Evolutionary conservation across 2,888 invertebrate species (phyloP).

Genomic region (Agrilus cyanescens): DNA sequence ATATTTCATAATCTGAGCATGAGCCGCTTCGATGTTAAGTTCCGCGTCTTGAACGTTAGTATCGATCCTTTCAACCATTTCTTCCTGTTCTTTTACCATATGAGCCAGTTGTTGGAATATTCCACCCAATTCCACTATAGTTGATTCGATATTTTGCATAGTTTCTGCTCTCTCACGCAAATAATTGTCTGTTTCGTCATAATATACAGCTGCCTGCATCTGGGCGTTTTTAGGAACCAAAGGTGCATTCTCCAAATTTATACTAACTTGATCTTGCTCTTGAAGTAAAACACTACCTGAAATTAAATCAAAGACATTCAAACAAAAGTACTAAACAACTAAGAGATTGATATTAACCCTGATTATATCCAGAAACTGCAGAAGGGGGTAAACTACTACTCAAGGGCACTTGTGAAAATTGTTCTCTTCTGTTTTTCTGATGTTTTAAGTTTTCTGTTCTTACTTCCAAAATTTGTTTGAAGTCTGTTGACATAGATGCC

Average conservation of each 20-base stretch:
- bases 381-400: constrained; percentile 51
- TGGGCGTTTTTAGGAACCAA: constrained; percentile 33
- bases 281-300: constrained; percentile 35
- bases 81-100: constrained; percentile 98
- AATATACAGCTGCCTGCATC: constrained; percentile 55
- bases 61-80: constrained; percentile 96
- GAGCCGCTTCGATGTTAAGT: constrained; percentile 95
- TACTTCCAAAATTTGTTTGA: constrained; percentile 94
- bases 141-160: constrained; percentile 98
- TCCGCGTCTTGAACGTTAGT: constrained; percentile 91
- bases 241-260: constrained; percentile 64
- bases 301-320: constrained; percentile 10
- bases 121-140: constrained; percentile 96
- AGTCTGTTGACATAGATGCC: constrained; percentile 94
- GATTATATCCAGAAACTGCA: constrained; percentile 40
- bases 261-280: constrained; percentile 63
- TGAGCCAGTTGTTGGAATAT: constrained; percentile 92
- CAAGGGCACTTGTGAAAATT: constrained; percentile 64
- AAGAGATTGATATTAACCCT: constrained; percentile 24
- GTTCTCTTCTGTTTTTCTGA: constrained; percentile 86
- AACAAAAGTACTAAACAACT: not conserved
- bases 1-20: constrained; percentile 93
- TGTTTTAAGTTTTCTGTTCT: constrained; percentile 95
- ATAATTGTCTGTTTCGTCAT: constrained; percentile 83
- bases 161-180: constrained; percentile 89